phyloP scores from a whole-genome alignment of 2,888 invertebrate species.

The Clostera curtula region DNA sequence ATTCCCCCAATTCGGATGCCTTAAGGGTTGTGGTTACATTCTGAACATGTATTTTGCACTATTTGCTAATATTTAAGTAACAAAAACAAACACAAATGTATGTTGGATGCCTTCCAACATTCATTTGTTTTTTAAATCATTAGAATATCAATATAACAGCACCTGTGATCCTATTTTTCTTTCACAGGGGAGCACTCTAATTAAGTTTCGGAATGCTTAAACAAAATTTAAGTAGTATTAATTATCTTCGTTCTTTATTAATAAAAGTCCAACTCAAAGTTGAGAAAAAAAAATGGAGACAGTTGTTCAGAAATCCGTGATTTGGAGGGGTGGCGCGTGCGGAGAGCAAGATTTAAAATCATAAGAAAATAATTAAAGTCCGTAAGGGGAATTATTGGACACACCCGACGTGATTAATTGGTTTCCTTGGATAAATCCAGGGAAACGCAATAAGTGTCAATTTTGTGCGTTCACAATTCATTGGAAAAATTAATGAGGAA shows the following conservation, averaged over 20 bases:
- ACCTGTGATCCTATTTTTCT: no score
- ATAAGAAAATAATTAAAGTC: conserved; percentile 75
- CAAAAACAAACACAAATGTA: no score
- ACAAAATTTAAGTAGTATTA: conserved; percentile 75
- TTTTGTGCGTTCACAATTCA: conserved; percentile 54
- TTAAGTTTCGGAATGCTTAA: conserved; percentile 62
- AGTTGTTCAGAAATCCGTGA: conserved; percentile 41
- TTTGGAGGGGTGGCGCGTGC: conserved; percentile 26
- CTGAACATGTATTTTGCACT: no score
- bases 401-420: conserved; percentile 71
- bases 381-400: conserved; percentile 73
- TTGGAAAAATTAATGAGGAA: conserved; percentile 54
- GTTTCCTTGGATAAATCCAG: conserved; percentile 54
- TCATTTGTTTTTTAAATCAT: no score
- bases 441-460: conserved; percentile 72
- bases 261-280: conserved; percentile 57
- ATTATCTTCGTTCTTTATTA: conserved; percentile 70
- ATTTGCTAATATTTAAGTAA: no score
- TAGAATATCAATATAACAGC: no score
- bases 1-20: no score
- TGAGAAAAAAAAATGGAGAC: conserved; percentile 59
- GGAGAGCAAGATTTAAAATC: conserved; percentile 67
- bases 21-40: no score
- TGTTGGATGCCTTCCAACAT: no score
- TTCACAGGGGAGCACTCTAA: conserved; percentile 43